phyloP scores from a whole-genome alignment of 1,140 invertebrate species.

The Mamestra configurata region DNA sequence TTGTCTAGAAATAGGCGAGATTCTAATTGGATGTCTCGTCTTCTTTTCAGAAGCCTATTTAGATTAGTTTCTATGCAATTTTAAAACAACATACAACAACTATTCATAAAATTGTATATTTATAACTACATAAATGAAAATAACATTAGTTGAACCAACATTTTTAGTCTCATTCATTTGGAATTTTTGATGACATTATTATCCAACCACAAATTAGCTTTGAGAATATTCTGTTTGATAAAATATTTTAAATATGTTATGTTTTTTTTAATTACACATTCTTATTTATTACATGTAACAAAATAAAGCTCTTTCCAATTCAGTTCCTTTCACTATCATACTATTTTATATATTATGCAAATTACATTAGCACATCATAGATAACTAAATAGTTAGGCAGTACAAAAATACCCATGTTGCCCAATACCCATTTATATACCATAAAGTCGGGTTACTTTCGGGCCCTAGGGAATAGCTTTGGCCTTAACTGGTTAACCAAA shows the following conservation, averaged over 20 bases:
- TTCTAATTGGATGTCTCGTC: no score
- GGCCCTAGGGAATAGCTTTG: no score
- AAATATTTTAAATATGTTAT: not conserved
- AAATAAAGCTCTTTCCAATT: slow-evolving; percentile 20
- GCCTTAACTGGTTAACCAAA: no score
- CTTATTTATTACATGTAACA: not conserved
- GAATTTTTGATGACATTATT: not conserved
- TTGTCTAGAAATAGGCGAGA: no score
- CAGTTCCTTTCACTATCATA: not conserved
- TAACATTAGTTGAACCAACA: not conserved
- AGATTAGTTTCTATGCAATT: not conserved
- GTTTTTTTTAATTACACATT: not conserved
- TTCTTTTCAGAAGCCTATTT: no score
- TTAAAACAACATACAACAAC: not conserved
- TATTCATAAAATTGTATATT: not conserved
- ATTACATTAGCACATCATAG: slow-evolving; percentile 12
- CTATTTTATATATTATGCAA: not conserved
- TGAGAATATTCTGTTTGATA: not conserved
- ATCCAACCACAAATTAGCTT: not conserved
- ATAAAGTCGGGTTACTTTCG: no score
- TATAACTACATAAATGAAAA: not conserved
- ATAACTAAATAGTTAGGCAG: not conserved
- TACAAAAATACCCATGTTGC: not conserved
- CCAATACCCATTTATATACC: no score
- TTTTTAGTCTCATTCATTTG: slow-evolving; percentile 7